Conservation (phyloP, 2,888 invertebrate genomes). For the Hypercompe scribonia region DNA sequence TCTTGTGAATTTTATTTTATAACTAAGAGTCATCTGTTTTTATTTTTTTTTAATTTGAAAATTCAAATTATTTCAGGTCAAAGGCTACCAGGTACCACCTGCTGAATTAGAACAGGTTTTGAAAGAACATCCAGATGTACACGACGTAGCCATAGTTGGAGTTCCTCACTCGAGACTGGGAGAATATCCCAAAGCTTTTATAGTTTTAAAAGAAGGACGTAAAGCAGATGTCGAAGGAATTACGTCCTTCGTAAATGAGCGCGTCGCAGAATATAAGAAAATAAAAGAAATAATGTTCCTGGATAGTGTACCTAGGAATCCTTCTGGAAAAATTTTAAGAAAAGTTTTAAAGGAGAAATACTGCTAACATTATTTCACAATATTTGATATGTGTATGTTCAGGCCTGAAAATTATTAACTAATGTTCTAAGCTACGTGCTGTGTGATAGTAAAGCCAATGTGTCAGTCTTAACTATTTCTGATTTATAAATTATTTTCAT, state of each 20-base stretch:
- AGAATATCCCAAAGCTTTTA: constrained; percentile 91
- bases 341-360: constrained; percentile 81
- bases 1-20: too few species aligned
- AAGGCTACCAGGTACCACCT: constrained; percentile 92
- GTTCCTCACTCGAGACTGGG: constrained; percentile 89
- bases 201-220: constrained; percentile 85
- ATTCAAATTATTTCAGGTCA: constrained; percentile 81
- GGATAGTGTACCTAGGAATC: constrained; percentile 89
- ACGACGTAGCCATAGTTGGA: constrained; percentile 94
- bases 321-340: constrained; percentile 91
- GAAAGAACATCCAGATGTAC: constrained; percentile 89
- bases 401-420: too few species aligned
- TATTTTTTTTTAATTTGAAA: not conserved
- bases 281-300: constrained; percentile 89
- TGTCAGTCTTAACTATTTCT: not conserved
- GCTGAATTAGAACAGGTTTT: constrained; percentile 93
- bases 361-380: constrained; percentile 29
- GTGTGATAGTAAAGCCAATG: not conserved
- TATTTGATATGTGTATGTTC: not conserved
- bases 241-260: constrained; percentile 86
- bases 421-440: not conserved
- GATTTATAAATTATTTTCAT: not conserved
- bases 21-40: too few species aligned
- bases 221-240: constrained; percentile 85
- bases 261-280: constrained; percentile 91